Base-by-base conservation (phyloP, 2,888 invertebrate genomes). In the Nomada lathburiana region DNA sequence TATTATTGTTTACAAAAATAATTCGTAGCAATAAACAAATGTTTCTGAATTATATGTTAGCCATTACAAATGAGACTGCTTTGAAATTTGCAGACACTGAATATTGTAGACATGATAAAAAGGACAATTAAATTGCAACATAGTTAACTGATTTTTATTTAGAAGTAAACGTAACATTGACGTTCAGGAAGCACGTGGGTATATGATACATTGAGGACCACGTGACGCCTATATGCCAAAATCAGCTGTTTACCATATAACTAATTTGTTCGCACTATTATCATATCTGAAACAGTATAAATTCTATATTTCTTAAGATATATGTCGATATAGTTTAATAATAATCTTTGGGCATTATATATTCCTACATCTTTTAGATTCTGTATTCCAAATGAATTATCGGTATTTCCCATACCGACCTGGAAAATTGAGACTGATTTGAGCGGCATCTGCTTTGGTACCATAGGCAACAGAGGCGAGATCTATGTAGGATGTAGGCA, bases 121-220 rank as follows among this genome's bases (percentile, higher is more conserved):
- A 50, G 2, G 4, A 44, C 2, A 44, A 57, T 44, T 63, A 20
- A 44, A 11, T 69, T 50, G 7, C 2, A 5, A 7, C 23, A 44
- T 13, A 57, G 29, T 26, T 9, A 20, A 29, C 18, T n/a, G 47
- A 36, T 62, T 47, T 23, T 55, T 10, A 60, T 55, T 42, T 63
- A 9, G 52, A 50, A 18, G 18, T n/a, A 47, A 18, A 60, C 16
- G 13, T 10, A 44, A 50, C 36, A 42, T 5, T 69, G 50, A 68
- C 55, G 26, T 79, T 76, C 67, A 26, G 11, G 42, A 36, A 69
- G 26, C 62, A 63, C 42, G n/a, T 63, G 36, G 44, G 20, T 16
- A 18, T 9, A 36, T 29, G 20, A 44, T 52, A 47, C 4, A 42
- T 59, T 26, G 5, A 55, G 47, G 0, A 11, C 53, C 23, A 53